Evolutionary conservation across 2,888 invertebrate genomes (phyloP).

Genomic region (Copidosoma aretas): DNA sequence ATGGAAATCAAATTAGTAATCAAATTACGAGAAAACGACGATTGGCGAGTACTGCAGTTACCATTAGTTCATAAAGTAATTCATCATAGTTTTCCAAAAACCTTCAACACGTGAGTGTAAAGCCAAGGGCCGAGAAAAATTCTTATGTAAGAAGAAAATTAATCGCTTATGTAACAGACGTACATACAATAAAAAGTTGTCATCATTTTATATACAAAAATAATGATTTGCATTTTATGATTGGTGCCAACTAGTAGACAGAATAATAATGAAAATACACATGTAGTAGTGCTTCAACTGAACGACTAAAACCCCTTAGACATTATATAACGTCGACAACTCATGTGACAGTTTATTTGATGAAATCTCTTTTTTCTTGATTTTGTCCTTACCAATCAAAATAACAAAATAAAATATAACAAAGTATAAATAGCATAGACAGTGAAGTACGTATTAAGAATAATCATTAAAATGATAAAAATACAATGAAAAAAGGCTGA

Average conservation of each 20-base stretch:
- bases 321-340: conserved; percentile 29
- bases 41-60: background rate
- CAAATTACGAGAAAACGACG: no score
- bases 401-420: conserved; percentile 17
- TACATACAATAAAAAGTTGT: conserved; percentile 22
- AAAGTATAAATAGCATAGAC: conserved; percentile 21
- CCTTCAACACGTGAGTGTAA: no score
- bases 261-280: conserved; percentile 30
- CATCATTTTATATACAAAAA: conserved; percentile 30
- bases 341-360: conserved; percentile 35
- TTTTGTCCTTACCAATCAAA: conserved; percentile 26
- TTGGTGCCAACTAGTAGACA: conserved; percentile 35
- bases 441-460: conserved; percentile 16
- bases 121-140: background rate
- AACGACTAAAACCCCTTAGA: conserved; percentile 34
- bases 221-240: conserved; percentile 24
- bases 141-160: no score
- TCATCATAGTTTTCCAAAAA: background rate
- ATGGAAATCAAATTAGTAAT: background rate
- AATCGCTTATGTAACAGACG: no score
- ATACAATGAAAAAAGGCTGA: conserved; percentile 30
- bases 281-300: no score
- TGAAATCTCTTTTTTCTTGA: conserved; percentile 24
- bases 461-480: no score
- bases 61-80: background rate